These are phyloP conservation scores for Silurus asotus DNA, from an alignment of 2,113 vertebrate genomes.

Conservation along the genomic window DNA sequence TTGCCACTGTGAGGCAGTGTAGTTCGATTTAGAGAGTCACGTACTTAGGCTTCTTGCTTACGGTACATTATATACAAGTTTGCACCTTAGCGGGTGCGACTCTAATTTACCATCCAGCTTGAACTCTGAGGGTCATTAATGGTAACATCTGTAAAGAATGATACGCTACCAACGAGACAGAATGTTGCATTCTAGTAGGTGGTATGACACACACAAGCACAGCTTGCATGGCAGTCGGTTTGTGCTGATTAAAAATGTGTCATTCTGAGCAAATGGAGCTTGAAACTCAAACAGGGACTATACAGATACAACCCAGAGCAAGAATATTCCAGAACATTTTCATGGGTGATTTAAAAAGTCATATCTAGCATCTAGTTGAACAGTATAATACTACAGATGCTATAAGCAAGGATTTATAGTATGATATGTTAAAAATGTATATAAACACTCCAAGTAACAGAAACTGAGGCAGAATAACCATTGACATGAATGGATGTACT, in stretches of 20 bases:
- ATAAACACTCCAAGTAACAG: background rate
- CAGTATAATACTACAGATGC: background rate
- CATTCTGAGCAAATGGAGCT: constrained; percentile 19
- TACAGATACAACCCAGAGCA: background rate
- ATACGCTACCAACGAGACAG: constrained; percentile 39
- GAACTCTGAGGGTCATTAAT: constrained; percentile 11
- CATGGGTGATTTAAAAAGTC: background rate
- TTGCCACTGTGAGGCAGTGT: constrained; percentile 47
- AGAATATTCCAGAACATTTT: background rate
- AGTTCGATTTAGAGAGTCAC: constrained; percentile 2
- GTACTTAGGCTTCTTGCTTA: background rate
- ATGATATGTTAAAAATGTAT: background rate
- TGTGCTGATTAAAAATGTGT: constrained; percentile 25
- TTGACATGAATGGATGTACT: background rate
- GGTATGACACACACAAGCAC: background rate
- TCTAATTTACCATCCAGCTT: constrained; percentile 14
- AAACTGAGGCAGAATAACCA: background rate
- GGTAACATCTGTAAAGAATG: constrained; percentile 12
- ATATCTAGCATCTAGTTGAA: background rate
- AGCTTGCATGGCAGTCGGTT: background rate
- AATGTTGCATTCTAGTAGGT: constrained; percentile 37
- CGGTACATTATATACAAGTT: background rate
- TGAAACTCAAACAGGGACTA: background rate
- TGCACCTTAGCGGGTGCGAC: background rate
- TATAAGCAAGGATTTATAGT: background rate